Percentiles rank a stretch among this genome's conserved stretches.
Conservation (phyloP, 2,113 vertebrate genomes). For the Parus major region DNA sequence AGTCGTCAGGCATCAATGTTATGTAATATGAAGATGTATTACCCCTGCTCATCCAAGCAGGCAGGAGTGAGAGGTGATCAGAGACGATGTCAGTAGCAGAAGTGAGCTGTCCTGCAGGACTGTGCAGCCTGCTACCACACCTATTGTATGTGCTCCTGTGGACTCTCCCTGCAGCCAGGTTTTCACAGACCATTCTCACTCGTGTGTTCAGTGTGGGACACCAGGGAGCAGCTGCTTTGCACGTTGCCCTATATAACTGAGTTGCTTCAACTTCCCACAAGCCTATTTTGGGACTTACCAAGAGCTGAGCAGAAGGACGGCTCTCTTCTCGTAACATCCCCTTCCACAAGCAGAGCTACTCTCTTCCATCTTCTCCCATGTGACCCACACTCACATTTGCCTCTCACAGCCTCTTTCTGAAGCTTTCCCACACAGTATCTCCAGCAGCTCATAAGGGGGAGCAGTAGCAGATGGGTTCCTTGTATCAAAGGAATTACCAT, state of each 20-base stretch:
- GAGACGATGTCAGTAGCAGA: rapidly evolving
- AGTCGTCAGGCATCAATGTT: not conserved
- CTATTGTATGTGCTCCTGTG: not conserved
- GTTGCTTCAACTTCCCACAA: not conserved
- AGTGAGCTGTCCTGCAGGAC: not conserved
- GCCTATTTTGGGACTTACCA: not conserved
- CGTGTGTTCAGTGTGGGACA: not conserved
- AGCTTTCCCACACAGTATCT: not conserved
- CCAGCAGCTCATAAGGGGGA: not conserved
- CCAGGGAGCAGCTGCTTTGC: not conserved
- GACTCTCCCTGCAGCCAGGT: not conserved
- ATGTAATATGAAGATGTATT: not conserved
- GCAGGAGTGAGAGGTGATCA: not conserved
- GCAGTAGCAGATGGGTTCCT: conserved; percentile 42
- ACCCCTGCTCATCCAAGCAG: not conserved
- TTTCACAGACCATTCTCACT: not conserved
- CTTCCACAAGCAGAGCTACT: not conserved
- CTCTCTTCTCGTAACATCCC: not conserved
- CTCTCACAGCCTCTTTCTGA: not conserved
- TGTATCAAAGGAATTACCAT: conserved; percentile 34
- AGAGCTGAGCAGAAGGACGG: not conserved
- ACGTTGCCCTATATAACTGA: not conserved
- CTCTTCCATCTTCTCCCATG: not conserved
- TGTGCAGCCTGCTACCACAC: not conserved
- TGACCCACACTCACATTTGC: not conserved